phyloP scores from a whole-genome alignment of 1,140 invertebrate genomes.

The Daktulosphaira vitifoliae region DNA sequence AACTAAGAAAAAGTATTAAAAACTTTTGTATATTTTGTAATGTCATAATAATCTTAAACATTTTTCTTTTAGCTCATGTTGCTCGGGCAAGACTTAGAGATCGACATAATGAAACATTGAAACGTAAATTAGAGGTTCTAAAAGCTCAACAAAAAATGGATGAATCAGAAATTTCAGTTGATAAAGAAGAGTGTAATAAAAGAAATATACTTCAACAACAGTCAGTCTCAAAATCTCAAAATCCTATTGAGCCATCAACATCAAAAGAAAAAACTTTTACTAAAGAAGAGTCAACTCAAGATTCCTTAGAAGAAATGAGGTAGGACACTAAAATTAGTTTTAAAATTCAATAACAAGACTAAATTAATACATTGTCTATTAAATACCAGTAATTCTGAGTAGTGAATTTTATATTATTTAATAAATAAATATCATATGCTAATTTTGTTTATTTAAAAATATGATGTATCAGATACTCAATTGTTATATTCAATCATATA shows the following conservation, averaged over 20 bases:
- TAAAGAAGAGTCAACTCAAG: not conserved
- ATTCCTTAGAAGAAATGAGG: conserved; percentile 20
- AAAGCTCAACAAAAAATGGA: conserved; percentile 75
- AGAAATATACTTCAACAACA: not conserved
- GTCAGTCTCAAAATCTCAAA: too few relatives aligned
- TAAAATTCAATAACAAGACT: too few relatives aligned
- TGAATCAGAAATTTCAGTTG: conserved; percentile 41
- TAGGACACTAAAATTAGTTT: not conserved
- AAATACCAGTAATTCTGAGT: too few relatives aligned
- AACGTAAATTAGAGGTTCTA: conserved; percentile 77
- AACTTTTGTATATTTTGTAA: not conserved
- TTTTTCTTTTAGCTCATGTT: conserved; percentile 65
- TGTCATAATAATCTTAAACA: too few relatives aligned
- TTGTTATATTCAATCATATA: too few relatives aligned
- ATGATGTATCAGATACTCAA: too few relatives aligned
- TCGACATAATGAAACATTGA: conserved; percentile 84
- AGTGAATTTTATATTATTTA: too few relatives aligned
- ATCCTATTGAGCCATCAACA: conserved; percentile 8
- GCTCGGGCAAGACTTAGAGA: conserved; percentile 84
- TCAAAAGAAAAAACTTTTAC: not conserved
- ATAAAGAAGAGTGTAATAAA: conserved; percentile 30
- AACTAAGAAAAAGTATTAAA: not conserved
- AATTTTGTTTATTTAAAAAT: too few relatives aligned
- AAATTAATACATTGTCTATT: too few relatives aligned
- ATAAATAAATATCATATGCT: too few relatives aligned